Base-by-base conservation (phyloP, 2,888 invertebrate genomes). In the Choristoneura rosaceana region DNA sequence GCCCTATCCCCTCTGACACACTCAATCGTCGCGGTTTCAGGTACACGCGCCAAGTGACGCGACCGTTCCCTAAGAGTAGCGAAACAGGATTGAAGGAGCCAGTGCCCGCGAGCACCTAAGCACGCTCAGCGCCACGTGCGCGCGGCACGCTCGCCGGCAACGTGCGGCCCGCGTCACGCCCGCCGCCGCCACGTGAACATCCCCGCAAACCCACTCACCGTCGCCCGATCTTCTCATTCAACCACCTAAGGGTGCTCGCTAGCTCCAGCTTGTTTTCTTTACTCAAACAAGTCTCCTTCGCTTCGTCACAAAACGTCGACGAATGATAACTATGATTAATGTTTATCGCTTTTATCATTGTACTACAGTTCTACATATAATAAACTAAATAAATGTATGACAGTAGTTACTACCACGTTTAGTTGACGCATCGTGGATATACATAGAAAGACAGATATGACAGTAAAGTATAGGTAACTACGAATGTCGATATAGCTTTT, bases 81-180 rank as follows among this genome's bases (percentile, higher is more conserved):
- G 84, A 86, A 84, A 86, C 89, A 92, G 94, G 94, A 89, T 86
- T 91, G 89, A 87, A 84, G 85, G 84, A 84, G 80, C 74, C 78
- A 90, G 86, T 84, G 79, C 77, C 75, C 75, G 43, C 43, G 74
- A 67, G 55, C 61, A 90, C 79, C 79, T 86, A 81, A 73, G 76
- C 90, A 94, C 88, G 93, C 91, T 88, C 80, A 81, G 78, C 78
- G 67, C 68, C 76, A 76, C 78, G 80, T 81, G 79, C 74, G 75
- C 71, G 73, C 73, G 80, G 80, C 87, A 88, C 85, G 90, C 88
- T 85, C 81, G 82, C 77, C 75, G 66, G 79, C 83, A 81, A 85
- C 87, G 88, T 87, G 89, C 80, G 77, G 71, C 68, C 67, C 74
- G 75, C 77, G 73, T 17, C 52, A n/a, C 70, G 75, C 73, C 76